Conservation (phyloP, 1,140 invertebrate species). For the Amyelois transitella region DNA sequence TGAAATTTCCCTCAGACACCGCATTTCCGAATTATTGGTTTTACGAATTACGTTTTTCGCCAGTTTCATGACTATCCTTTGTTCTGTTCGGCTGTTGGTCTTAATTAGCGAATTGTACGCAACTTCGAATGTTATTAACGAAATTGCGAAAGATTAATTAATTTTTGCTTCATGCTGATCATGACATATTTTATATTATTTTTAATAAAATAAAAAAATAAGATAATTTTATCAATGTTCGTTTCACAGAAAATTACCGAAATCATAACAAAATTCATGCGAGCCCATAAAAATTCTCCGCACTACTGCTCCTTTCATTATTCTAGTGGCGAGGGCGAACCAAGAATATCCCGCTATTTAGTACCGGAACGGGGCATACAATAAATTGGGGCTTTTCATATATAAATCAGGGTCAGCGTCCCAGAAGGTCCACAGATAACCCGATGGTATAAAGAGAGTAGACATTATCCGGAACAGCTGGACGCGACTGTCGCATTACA, state of each 20-base stretch:
- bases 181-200: too few relatives aligned
- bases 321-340: constrained; percentile 36
- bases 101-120: background rate
- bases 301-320: constrained; percentile 27
- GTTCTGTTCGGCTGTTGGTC: background rate
- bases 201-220: too few relatives aligned
- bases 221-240: too few relatives aligned
- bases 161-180: constrained; percentile 10
- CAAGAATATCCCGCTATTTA: constrained; percentile 47
- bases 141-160: constrained; percentile 14
- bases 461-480: constrained; percentile 40
- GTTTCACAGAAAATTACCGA: background rate
- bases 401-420: constrained; percentile 51
- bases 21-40: constrained; percentile 18
- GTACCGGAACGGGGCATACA: constrained; percentile 29
- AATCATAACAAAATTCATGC: background rate
- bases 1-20: constrained; percentile 41
- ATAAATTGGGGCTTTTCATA: constrained; percentile 51
- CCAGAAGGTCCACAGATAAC: constrained; percentile 45
- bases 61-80: background rate
- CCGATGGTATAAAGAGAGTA: constrained; percentile 32
- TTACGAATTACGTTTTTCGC: constrained; percentile 8
- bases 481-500: constrained; percentile 41
- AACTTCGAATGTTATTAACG: background rate
- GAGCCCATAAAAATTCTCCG: background rate